A percentile compares a stretch with the other conserved stretches of the same genome.
These are phyloP conservation scores for Scleropages formosus DNA, from an alignment of 2,797 vertebrate genomes.

Conservation along the genomic window DNA sequence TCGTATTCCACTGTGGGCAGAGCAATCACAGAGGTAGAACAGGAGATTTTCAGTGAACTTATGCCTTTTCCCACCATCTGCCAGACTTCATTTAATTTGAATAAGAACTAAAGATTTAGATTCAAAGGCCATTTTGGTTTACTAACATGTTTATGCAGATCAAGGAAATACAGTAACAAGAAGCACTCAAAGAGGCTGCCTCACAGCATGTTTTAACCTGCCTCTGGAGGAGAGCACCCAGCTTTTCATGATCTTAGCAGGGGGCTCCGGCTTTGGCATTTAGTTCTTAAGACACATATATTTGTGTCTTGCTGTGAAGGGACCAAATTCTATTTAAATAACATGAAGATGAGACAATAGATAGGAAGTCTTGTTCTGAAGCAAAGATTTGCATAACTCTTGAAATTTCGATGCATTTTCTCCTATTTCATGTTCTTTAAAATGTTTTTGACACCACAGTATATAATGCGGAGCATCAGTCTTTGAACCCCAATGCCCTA, in stretches of 20 bases:
- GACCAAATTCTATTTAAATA: slow-evolving; percentile 25
- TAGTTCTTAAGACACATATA: slow-evolving; percentile 34
- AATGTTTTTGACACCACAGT: slow-evolving; percentile 1
- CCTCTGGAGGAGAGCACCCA: slow-evolving; percentile 35
- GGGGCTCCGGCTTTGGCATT: slow-evolving; percentile 38
- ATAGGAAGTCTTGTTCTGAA: slow-evolving; percentile 32
- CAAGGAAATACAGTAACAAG: slow-evolving; percentile 54
- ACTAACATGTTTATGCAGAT: slow-evolving; percentile 49
- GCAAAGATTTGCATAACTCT: slow-evolving; percentile 14
- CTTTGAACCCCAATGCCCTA: not conserved
- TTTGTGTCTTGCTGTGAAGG: slow-evolving; percentile 30
- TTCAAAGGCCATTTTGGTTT: slow-evolving; percentile 65
- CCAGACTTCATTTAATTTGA: slow-evolving; percentile 81
- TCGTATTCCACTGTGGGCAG: slow-evolving; percentile 87
- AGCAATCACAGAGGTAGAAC: slow-evolving; percentile 87
- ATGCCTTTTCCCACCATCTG: slow-evolving; percentile 79
- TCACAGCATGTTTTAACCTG: slow-evolving; percentile 49
- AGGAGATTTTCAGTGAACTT: slow-evolving; percentile 83
- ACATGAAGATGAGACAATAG: slow-evolving; percentile 30
- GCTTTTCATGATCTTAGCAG: slow-evolving; percentile 39
- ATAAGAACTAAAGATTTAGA: slow-evolving; percentile 77
- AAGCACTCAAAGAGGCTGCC: slow-evolving; percentile 40
- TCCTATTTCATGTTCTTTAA: not conserved
- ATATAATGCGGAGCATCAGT: not conserved
- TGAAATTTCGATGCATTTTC: slow-evolving; percentile 22